Conservation (phyloP, 1,140 invertebrate genomes). For the Neodiprion pinetum region DNA sequence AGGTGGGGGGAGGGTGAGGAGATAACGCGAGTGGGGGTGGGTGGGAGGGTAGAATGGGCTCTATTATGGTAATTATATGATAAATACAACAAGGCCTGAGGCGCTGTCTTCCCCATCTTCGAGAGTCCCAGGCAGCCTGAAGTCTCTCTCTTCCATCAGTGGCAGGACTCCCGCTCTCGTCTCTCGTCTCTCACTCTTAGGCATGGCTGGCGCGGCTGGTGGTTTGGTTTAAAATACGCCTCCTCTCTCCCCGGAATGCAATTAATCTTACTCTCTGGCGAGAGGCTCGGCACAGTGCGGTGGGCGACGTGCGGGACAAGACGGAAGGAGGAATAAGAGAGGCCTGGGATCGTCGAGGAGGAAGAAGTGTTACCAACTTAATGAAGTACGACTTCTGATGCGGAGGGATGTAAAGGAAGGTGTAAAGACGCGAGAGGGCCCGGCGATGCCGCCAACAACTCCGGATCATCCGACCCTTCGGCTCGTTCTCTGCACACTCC, state of each 20-base stretch:
- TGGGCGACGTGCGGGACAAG: conserved; percentile 24
- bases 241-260: conserved; percentile 56
- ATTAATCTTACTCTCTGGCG: conserved; percentile 59
- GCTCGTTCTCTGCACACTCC: too few relatives aligned
- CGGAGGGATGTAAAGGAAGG: conserved; percentile 36
- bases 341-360: conserved; percentile 24
- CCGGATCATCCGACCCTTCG: too few relatives aligned
- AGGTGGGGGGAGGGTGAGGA: conserved; percentile 16
- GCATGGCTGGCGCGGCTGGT: conserved; percentile 32
- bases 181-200: conserved; percentile 28
- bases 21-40: not conserved
- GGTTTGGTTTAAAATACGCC: conserved; percentile 60
- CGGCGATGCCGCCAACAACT: too few relatives aligned
- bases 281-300: conserved; percentile 10
- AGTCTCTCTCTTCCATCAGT: conserved; percentile 45
- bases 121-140: conserved; percentile 25
- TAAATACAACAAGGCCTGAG: conserved; percentile 61
- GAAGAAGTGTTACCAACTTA: conserved; percentile 61
- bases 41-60: conserved; percentile 31
- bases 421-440: conserved; percentile 20
- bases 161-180: conserved; percentile 50
- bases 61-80: conserved; percentile 65
- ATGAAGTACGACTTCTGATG: conserved; percentile 61
- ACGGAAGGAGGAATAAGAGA: conserved; percentile 27
- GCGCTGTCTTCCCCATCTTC: conserved; percentile 50